Base-by-base conservation (phyloP, 2,113 vertebrate genomes). In the Pavo muticus region DNA sequence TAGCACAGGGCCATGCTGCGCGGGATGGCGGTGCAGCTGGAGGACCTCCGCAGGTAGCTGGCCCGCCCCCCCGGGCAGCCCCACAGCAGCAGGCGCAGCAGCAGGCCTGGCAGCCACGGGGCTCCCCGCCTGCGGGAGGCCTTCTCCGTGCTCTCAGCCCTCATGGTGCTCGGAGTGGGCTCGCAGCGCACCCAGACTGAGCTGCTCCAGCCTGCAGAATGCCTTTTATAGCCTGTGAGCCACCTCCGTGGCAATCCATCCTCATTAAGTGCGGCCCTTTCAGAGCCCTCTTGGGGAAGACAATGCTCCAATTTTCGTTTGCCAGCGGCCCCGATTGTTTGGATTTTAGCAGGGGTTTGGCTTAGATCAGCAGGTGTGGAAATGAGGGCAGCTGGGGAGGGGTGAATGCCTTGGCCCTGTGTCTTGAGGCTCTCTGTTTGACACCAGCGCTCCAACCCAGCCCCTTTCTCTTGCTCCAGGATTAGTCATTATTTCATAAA, bases 1-100 rank as follows among this genome's bases (percentile, higher is more conserved):
- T 98, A 98, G 96, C 98, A 98, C 48, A 99, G 82, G 17, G 97
- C 98, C 98, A 98, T 98, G 65, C 27, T 94, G n/a, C 92, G 78
- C 1, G 98, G 98, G 75, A 98, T 98, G 54, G 97, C 93, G 11
- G 93, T 96, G 93, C 98, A 98, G 71, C 96, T 93, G 71, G 97
- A 98, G 60, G 98, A 98, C 60, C 97, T 98, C 73, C 95, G 96
- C 84, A 97, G 93, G 92, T 92, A 95, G 95, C 98, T 98, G 1
- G 80, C 94, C 39, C 56, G 3, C 60, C 40, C n/a, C 0, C 93
- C 95, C 2, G 60, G 52, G 69, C 81, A 91, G 3, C 85, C 44
- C 24, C 83, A 90, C 54, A 84, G 74, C 40, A 95, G 82, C 84
- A 97, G 68, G 21, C 23, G 71, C 2, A 75, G 39, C 90, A 95